Base-by-base conservation (phyloP, 92 coral and sea anemone species). In the Porites cylindrica region DNA sequence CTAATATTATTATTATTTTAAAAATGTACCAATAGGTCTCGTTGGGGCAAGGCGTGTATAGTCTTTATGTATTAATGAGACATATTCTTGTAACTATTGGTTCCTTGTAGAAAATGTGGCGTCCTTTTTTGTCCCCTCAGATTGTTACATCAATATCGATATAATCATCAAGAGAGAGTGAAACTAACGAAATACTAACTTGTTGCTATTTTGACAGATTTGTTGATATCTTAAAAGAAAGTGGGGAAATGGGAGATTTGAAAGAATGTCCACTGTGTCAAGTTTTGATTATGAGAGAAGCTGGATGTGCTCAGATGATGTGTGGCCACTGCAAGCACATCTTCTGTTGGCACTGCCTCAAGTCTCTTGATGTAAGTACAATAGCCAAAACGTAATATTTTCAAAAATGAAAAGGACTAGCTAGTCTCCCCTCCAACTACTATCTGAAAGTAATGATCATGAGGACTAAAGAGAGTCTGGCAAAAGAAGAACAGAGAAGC, bases 251-350 rank as follows among this genome's bases (percentile, higher is more conserved):
- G 16, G 94, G 90, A 2, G 98, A 95, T 64, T 93, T 95, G 76
- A 95, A 95, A 51, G 94, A 92, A 50, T 95, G 98, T 54, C 98
- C 98, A 6, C 74, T 91, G 23, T 95, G 98, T 62, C 94, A 93
- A 61, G 94, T 95, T 23, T 86, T 95, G 32, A 95, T 95, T 56
- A 90, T 93, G 71, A 78, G 98, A 90, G 98, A 95, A 88, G 98
- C 90, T 47, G 98, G 98, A 7, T 95, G 98, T 81, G 98, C 98
- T 12, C 98, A 95, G 68, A 95, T 95, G 98, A 95, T 95, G 98
- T 95, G 98, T 82, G 98, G 98, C 5, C 91, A 95, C 77, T 95
- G 98, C 58, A 95, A 90, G 89, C 98, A 95, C 56, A 95, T 95
- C 78, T 95, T 95, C 86, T 95, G 98, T 51, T 95, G 98, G 98